These are phyloP conservation scores for Protonemura montana DNA, from an alignment of 2,888 invertebrate species.

Conservation along the genomic window DNA sequence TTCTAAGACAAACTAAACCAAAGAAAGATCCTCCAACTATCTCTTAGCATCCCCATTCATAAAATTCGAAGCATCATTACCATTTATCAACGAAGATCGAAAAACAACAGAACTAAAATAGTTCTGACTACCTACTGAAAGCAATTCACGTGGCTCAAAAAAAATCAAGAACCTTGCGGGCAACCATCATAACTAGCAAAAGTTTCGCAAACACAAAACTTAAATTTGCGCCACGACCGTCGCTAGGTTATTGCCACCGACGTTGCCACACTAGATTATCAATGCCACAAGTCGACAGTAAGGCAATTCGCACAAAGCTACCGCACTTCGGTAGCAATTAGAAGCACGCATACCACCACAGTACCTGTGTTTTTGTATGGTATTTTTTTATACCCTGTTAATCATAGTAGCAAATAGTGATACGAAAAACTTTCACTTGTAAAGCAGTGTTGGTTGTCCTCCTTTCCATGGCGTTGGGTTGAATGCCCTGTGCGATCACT, in stretches of 20 bases:
- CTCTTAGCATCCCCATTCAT: no score
- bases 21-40: no score
- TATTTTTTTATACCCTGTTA: background rate
- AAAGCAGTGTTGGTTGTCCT: constrained; percentile 12
- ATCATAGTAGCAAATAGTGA: background rate
- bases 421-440: constrained; percentile 20
- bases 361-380: background rate
- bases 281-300: background rate
- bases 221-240: background rate
- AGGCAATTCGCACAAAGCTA: background rate
- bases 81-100: no score
- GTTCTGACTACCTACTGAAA: no score
- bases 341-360: background rate
- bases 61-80: no score
- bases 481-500: constrained; percentile 23
- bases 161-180: background rate
- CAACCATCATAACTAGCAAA: background rate
- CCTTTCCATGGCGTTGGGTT: constrained; percentile 12
- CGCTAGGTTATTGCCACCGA: background rate
- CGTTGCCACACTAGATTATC: background rate
- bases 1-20: no score
- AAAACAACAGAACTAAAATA: no score
- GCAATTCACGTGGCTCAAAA: background rate
- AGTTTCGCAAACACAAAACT: background rate
- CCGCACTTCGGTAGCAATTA: background rate